phyloP scores from a whole-genome alignment of 2,888 invertebrate genomes.

The Caenorhabditis sp. region DNA sequence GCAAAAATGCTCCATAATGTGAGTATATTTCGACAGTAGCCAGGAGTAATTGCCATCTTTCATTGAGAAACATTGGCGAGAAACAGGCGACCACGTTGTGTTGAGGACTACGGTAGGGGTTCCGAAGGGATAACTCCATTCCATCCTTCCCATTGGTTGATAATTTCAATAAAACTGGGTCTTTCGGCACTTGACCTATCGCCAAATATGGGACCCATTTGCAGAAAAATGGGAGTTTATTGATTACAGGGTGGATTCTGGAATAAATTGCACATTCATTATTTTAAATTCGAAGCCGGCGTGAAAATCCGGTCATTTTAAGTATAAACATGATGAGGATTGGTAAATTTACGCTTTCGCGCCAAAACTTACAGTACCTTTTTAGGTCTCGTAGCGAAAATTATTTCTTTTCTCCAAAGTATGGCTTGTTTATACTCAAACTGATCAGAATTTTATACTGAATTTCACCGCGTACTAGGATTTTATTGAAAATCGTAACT shows the following conservation, averaged over 20 bases:
- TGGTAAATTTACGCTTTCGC: too few species aligned
- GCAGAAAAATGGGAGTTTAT: conserved; percentile 50
- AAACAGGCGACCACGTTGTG: conserved; percentile 63
- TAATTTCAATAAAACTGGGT: conserved; percentile 32
- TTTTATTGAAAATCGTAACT: too few species aligned
- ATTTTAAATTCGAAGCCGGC: too few species aligned
- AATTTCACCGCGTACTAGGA: too few species aligned
- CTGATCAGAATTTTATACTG: too few species aligned
- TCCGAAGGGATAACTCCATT: conserved; percentile 36
- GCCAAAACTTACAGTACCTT: too few species aligned
- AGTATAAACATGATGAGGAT: too few species aligned
- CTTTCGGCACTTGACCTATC: conserved; percentile 38
- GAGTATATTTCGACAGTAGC: conserved; percentile 59
- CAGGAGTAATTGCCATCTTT: conserved; percentile 66
- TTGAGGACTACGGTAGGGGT: conserved; percentile 22
- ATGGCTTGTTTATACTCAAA: too few species aligned
- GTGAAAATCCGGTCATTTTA: too few species aligned
- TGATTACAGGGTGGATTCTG: conserved; percentile 45
- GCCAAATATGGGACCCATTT: conserved; percentile 55
- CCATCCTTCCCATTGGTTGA: conserved; percentile 37
- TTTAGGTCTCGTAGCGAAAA: too few species aligned
- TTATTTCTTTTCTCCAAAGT: too few species aligned
- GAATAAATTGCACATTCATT: not conserved
- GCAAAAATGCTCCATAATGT: conserved; percentile 62
- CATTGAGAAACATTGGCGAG: conserved; percentile 64